These are phyloP conservation scores for Peromyscus polionotus DNA, from an alignment of 2,113 vertebrate genomes.

Conservation along the genomic window DNA sequence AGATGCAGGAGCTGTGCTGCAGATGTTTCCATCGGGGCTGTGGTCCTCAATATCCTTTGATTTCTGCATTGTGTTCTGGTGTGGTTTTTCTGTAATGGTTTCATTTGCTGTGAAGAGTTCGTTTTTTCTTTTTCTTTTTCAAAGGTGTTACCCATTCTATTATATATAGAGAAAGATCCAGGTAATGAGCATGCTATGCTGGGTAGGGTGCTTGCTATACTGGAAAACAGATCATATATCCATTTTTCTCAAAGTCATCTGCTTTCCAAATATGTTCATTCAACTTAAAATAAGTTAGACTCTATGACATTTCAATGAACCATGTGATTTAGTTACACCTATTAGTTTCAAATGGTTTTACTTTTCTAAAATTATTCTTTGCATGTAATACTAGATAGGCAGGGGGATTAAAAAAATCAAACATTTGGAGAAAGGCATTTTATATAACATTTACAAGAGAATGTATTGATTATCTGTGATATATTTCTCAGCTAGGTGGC, in stretches of 20 bases:
- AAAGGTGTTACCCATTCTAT: neutral
- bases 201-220: neutral
- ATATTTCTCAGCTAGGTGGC: slow-evolving; percentile 16
- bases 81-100: neutral
- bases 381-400: slow-evolving; percentile 63
- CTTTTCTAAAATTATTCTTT: slow-evolving; percentile 68
- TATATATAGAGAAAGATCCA: neutral
- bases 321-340: slow-evolving; percentile 73
- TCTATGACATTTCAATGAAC: slow-evolving; percentile 72
- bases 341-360: slow-evolving; percentile 77
- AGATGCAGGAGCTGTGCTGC: neutral
- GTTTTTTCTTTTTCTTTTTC: neutral
- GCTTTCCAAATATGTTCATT: slow-evolving; percentile 61
- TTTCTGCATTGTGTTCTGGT: neutral
- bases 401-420: slow-evolving; percentile 68
- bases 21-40: neutral
- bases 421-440: slow-evolving; percentile 63
- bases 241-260: slow-evolving; percentile 47
- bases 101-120: neutral
- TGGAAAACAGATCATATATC: slow-evolving; percentile 12
- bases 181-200: neutral
- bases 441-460: slow-evolving; percentile 64
- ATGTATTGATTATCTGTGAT: slow-evolving; percentile 56
- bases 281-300: slow-evolving; percentile 66
- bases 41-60: neutral